Conservation (phyloP, 2,113 vertebrate genomes). For the Oncorhynchus nerka region DNA sequence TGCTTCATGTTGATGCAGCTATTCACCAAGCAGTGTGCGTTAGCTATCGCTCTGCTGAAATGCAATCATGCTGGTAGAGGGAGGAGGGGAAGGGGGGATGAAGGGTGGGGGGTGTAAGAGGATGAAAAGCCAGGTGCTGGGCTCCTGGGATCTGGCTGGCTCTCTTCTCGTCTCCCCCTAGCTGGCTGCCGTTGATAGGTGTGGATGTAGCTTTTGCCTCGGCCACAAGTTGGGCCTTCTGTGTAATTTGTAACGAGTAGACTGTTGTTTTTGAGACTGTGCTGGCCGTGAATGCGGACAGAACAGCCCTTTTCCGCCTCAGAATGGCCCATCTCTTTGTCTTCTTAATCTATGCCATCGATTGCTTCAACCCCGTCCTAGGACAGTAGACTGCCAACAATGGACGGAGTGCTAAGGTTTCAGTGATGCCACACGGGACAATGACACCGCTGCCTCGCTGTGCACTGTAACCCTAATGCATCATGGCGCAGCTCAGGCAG, state of each 20-base stretch:
- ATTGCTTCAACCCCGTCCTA: not conserved
- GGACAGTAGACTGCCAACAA: not conserved
- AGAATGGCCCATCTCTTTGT: slow-evolving; percentile 3
- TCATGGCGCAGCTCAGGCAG: not conserved
- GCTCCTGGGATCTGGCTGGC: not conserved
- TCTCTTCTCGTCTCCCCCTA: not conserved
- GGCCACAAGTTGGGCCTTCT: too few species aligned
- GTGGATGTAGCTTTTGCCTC: not conserved
- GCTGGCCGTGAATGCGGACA: not conserved
- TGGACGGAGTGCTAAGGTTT: not conserved
- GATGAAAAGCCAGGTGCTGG: not conserved
- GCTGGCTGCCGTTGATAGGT: not conserved
- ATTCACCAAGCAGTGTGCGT: not conserved
- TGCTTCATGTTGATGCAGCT: not conserved
- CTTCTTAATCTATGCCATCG: not conserved
- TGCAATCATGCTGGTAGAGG: not conserved
- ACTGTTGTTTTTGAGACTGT: not conserved
- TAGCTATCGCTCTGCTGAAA: slow-evolving; percentile 2
- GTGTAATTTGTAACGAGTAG: not conserved
- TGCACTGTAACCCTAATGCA: not conserved
- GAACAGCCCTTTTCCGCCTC: not conserved
- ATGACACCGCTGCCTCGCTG: not conserved
- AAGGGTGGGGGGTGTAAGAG: not conserved
- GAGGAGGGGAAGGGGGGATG: not conserved
- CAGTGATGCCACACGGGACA: not conserved